phyloP scores from a whole-genome alignment of 2,113 vertebrate genomes.

The Nymphicus hollandicus region DNA sequence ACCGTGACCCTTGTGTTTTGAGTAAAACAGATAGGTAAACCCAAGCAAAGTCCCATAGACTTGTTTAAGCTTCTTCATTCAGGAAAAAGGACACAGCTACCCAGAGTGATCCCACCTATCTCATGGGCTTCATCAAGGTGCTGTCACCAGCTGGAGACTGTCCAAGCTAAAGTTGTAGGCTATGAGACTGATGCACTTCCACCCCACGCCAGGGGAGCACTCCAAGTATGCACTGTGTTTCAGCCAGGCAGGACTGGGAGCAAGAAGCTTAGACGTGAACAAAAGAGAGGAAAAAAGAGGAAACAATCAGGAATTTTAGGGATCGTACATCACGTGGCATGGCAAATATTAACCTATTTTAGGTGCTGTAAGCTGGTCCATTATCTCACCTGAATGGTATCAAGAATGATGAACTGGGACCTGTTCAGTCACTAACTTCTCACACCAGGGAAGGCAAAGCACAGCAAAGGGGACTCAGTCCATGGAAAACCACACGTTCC shows the following conservation, averaged over 20 bases:
- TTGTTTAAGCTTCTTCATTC: not conserved
- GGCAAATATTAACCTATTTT: not conserved
- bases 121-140: not conserved
- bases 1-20: not conserved
- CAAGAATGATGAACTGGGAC: not conserved
- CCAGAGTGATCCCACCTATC: not conserved
- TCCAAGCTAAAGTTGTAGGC: not conserved
- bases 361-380: fast-evolving
- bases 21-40: not conserved
- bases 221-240: not conserved
- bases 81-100: not conserved
- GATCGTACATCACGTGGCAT: fast-evolving
- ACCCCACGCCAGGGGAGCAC: not conserved
- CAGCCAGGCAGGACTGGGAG: not conserved
- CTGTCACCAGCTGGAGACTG: not conserved
- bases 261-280: not conserved
- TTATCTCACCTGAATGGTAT: not conserved
- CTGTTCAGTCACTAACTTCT: not conserved
- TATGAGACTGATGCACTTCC: not conserved
- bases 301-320: not conserved
- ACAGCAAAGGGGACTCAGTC: not conserved
- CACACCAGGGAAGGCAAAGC: not conserved
- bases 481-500: not conserved
- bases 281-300: not conserved
- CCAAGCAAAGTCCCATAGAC: not conserved